These are phyloP conservation scores for Psilopogon haemacephalus DNA, from an alignment of 2,113 vertebrate genomes.

Conservation along the genomic window DNA sequence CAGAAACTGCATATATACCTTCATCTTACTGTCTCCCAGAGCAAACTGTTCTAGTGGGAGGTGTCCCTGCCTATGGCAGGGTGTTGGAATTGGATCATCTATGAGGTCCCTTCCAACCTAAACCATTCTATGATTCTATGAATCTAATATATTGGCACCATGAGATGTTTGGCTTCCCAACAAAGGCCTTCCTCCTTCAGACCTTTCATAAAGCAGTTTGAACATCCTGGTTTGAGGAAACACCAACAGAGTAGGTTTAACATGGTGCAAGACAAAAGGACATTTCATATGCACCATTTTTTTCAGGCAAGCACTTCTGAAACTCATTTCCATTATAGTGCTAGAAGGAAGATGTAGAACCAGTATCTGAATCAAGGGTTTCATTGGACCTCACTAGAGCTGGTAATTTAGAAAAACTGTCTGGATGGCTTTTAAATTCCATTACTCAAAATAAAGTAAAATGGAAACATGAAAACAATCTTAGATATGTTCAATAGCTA, in stretches of 20 bases:
- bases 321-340: neutral
- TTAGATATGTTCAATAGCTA: neutral
- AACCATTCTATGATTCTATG: too few relatives aligned
- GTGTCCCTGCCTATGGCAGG: too few relatives aligned
- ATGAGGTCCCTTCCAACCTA: too few relatives aligned
- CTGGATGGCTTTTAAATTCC: neutral
- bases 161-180: neutral
- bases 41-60: too few relatives aligned
- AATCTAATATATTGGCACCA: fast-evolving
- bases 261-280: neutral
- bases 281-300: neutral
- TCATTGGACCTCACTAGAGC: neutral
- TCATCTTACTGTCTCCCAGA: too few relatives aligned
- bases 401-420: neutral
- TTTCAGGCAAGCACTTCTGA: neutral
- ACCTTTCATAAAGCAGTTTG: neutral
- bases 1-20: too few relatives aligned
- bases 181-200: neutral
- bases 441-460: constrained; percentile 18
- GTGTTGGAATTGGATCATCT: too few relatives aligned
- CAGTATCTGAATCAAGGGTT: neutral
- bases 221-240: fast-evolving
- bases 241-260: neutral
- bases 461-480: neutral
- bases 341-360: neutral